Conservation (phyloP, 1,140 invertebrate species). For the Neodiprion lecontei region DNA sequence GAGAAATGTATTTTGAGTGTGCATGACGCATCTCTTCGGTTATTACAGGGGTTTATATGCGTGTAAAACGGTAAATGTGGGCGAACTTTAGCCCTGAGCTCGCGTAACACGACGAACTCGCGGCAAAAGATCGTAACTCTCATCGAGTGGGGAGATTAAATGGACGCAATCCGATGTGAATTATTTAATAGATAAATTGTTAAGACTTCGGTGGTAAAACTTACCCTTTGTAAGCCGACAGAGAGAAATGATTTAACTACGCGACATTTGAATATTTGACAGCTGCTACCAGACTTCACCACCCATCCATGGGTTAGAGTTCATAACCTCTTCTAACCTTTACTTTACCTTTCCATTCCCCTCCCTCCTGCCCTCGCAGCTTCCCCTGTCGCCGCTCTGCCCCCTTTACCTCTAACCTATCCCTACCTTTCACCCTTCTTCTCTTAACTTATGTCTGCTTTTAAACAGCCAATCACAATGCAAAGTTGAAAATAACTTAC, state of each 20-base stretch:
- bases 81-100: conserved; percentile 24
- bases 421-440: conserved; percentile 3
- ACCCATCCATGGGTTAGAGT: conserved; percentile 42
- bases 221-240: conserved; percentile 36
- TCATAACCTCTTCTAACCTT: conserved; percentile 50
- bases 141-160: background rate
- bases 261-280: conserved; percentile 40
- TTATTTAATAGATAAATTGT: background rate
- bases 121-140: conserved; percentile 5
- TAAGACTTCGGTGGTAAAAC: conserved; percentile 16
- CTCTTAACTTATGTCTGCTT: background rate
- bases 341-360: conserved; percentile 40
- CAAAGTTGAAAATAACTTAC: background rate
- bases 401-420: conserved; percentile 23
- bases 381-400: conserved; percentile 20
- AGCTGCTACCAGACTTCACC: conserved; percentile 35
- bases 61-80: conserved; percentile 15
- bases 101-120: conserved; percentile 7
- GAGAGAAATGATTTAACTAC: conserved; percentile 29
- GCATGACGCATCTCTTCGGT: background rate
- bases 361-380: conserved; percentile 21
- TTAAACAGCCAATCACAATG: background rate
- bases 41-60: background rate
- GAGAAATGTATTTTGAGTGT: background rate
- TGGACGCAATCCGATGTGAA: too few species aligned